Conservation (phyloP, 35 echinoderm and acorn worm genomes). For the Acanthaster planci region DNA sequence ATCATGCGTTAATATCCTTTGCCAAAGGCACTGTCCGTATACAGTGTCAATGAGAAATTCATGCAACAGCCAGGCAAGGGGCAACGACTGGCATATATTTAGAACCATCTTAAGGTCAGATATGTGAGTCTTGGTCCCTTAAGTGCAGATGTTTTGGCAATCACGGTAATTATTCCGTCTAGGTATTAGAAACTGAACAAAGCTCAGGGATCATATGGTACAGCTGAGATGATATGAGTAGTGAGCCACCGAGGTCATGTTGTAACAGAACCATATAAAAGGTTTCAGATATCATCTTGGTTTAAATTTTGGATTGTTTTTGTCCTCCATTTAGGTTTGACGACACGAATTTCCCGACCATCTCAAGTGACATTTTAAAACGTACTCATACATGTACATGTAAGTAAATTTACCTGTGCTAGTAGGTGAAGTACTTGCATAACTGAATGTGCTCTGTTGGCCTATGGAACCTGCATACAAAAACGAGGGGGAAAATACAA, state of each 20-base stretch:
- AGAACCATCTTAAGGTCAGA: conserved; percentile 3
- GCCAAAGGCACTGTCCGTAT: too few relatives aligned
- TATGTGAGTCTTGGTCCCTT: neutral
- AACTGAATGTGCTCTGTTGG: conserved; percentile 25
- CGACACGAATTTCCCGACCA: too few relatives aligned
- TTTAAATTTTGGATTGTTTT: too few relatives aligned
- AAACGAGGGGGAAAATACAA: neutral
- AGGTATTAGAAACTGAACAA: neutral
- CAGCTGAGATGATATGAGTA: too few relatives aligned
- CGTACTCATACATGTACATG: neutral
- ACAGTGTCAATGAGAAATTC: too few relatives aligned
- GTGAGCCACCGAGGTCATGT: too few relatives aligned
- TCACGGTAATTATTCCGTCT: conserved; percentile 27
- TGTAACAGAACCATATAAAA: too few relatives aligned
- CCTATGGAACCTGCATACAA: conserved; percentile 10
- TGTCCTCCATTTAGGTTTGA: too few relatives aligned
- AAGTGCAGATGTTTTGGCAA: neutral
- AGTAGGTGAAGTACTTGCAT: conserved; percentile 17
- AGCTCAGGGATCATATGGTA: too few relatives aligned
- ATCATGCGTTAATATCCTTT: too few relatives aligned
- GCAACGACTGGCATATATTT: neutral
- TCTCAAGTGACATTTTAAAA: too few relatives aligned
- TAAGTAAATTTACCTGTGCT: conserved; percentile 23
- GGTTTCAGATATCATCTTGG: too few relatives aligned
- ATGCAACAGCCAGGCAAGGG: neutral